phyloP scores from a whole-genome alignment of 2,888 invertebrate species.

The Drosophila pegasa region DNA sequence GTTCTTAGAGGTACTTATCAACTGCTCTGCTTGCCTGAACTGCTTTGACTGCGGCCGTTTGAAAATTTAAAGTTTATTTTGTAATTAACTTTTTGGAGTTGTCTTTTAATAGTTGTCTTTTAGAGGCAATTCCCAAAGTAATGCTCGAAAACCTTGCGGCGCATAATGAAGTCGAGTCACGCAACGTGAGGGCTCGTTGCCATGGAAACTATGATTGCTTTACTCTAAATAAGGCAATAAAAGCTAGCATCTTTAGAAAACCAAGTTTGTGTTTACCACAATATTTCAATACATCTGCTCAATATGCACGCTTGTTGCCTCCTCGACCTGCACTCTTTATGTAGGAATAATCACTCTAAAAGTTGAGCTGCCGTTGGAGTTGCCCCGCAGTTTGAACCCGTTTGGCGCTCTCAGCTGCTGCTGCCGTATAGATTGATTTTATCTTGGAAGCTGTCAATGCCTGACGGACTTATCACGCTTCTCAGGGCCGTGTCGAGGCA shows the following conservation, averaged over 20 bases:
- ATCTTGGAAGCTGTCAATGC: constrained; percentile 25
- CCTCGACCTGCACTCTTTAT: neutral
- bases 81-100: neutral
- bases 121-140: constrained; percentile 4
- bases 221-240: neutral
- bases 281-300: neutral
- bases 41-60: neutral
- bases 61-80: neutral
- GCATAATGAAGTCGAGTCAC: constrained; percentile 7
- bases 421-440: constrained; percentile 11
- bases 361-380: neutral
- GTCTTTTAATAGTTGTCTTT: constrained; percentile 11
- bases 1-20: neutral
- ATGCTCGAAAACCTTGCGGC: constrained; percentile 4
- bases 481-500: constrained; percentile 41
- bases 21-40: neutral
- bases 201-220: neutral
- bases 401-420: constrained; percentile 23
- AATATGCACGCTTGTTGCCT: neutral
- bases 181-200: neutral
- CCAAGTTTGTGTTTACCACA: neutral
- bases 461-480: constrained; percentile 14
- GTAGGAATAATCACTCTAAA: neutral
- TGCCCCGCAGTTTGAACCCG: constrained; percentile 26
- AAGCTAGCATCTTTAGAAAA: neutral